Evolutionary conservation across 2,888 invertebrate species (phyloP).

Genomic region (Aradus depressus): DNA sequence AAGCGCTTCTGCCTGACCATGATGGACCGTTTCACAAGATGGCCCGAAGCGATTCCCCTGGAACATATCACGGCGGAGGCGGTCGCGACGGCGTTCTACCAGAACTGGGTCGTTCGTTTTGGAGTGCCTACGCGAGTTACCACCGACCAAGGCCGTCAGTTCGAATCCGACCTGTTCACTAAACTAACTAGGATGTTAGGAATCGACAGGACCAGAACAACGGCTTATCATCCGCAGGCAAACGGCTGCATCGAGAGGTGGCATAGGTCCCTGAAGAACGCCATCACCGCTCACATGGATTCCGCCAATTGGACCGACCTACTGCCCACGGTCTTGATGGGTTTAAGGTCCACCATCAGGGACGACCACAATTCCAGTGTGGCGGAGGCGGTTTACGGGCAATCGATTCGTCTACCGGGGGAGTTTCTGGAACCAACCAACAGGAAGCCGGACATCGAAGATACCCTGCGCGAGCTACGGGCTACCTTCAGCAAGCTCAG

Average conservation of each 20-base stretch:
- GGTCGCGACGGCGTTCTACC: conserved; percentile 34
- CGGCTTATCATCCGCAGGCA: conserved; percentile 35
- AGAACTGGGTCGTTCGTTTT: conserved; percentile 37
- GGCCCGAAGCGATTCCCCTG: conserved; percentile 36
- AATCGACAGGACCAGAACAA: conserved; percentile 29
- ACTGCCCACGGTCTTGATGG: conserved; percentile 35
- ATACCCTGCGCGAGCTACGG: neutral
- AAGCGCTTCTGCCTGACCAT: conserved; percentile 34
- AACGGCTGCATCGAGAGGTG: conserved; percentile 38
- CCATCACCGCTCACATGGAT: conserved; percentile 29
- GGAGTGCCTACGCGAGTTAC: conserved; percentile 35
- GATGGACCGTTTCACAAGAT: conserved; percentile 34
- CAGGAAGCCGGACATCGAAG: neutral
- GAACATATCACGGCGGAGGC: conserved; percentile 35
- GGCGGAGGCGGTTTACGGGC: conserved; percentile 34
- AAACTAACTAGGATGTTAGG: no score
- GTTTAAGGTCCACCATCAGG: conserved; percentile 32
- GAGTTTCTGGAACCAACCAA: conserved; percentile 26
- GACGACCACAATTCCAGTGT: conserved; percentile 33
- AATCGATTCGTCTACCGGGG: conserved; percentile 32
- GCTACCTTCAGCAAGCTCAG: neutral
- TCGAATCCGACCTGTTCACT: no score
- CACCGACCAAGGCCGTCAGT: conserved; percentile 36
- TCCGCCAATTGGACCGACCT: conserved; percentile 30
- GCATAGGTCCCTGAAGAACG: conserved; percentile 37